Evolutionary conservation across 2,113 vertebrate genomes (phyloP).

Genomic region (Neodon shergylaensis): DNA sequence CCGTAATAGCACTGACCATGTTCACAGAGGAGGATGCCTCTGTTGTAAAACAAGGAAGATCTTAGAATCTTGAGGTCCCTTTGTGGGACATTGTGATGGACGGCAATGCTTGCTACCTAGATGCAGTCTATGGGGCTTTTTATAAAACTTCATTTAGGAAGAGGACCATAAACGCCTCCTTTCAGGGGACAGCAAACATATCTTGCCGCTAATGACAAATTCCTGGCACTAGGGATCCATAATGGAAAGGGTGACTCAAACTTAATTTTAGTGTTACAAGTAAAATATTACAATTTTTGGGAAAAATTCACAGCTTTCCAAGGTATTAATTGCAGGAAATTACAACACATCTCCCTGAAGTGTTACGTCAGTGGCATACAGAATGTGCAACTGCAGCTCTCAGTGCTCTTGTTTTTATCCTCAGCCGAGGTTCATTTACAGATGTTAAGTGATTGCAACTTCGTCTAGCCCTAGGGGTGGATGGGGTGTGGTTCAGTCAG

Average conservation of each 20-base stretch:
- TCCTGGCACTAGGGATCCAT: slow-evolving; percentile 77
- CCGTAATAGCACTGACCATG: not conserved
- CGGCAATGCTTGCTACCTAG: slow-evolving; percentile 44
- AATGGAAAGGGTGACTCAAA: slow-evolving; percentile 88
- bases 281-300: slow-evolving; percentile 85
- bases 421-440: slow-evolving; percentile 80
- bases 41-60: slow-evolving; percentile 52
- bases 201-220: slow-evolving; percentile 81
- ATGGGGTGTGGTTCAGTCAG: slow-evolving; percentile 12
- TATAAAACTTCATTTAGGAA: slow-evolving; percentile 55
- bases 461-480: slow-evolving; percentile 65
- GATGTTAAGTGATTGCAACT: slow-evolving; percentile 75
- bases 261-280: slow-evolving; percentile 85
- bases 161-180: slow-evolving; percentile 55
- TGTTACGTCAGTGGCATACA: slow-evolving; percentile 86
- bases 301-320: slow-evolving; percentile 81
- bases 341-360: slow-evolving; percentile 87
- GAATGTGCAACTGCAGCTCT: slow-evolving; percentile 84
- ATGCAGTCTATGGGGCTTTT: slow-evolving; percentile 49
- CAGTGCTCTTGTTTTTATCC: slow-evolving; percentile 82
- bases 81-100: slow-evolving; percentile 39
- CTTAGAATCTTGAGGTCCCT: slow-evolving; percentile 61
- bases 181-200: slow-evolving; percentile 73
- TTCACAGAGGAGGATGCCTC: slow-evolving; percentile 40
- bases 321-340: slow-evolving; percentile 89